Conservation (phyloP, 2,888 invertebrate species). For the Parasteatoda lunata region DNA sequence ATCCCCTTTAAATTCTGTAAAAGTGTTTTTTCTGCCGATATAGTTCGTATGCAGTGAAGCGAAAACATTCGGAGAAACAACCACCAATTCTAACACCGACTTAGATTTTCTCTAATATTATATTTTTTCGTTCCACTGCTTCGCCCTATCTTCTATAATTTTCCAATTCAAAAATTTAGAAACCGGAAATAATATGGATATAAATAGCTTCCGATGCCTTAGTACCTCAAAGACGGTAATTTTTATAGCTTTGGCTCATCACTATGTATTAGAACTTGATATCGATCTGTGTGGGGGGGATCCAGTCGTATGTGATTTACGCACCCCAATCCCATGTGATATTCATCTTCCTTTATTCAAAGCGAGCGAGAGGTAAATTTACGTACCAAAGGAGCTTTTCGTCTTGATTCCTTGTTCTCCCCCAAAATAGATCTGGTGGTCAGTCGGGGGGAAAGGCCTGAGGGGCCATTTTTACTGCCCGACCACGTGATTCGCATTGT, state of each 20-base stretch:
- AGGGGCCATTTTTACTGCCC: conserved; percentile 60
- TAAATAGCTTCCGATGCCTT: no score
- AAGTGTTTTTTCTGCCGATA: conserved; percentile 4
- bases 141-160: no score
- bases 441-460: conserved; percentile 52
- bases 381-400: conserved; percentile 54
- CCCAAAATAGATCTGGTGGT: conserved; percentile 65
- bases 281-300: not conserved
- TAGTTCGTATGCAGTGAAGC: not conserved
- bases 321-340: not conserved
- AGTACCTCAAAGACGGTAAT: no score
- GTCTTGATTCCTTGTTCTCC: conserved; percentile 27
- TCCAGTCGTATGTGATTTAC: not conserved
- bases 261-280: no score
- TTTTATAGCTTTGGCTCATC: no score
- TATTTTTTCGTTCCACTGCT: no score
- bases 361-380: conserved; percentile 49
- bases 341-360: conserved; percentile 46
- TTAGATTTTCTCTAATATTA: no score
- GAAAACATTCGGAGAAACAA: not conserved
- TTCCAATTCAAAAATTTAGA: no score
- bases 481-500: conserved; percentile 45
- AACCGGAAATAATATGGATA: no score
- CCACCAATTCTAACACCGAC: no score
- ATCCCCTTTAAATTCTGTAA: not conserved